A percentile compares a stretch with the other conserved stretches of the same genome.
phyloP scores from a whole-genome alignment of 2,888 invertebrate species.

The Meiosimyza platycephala region DNA sequence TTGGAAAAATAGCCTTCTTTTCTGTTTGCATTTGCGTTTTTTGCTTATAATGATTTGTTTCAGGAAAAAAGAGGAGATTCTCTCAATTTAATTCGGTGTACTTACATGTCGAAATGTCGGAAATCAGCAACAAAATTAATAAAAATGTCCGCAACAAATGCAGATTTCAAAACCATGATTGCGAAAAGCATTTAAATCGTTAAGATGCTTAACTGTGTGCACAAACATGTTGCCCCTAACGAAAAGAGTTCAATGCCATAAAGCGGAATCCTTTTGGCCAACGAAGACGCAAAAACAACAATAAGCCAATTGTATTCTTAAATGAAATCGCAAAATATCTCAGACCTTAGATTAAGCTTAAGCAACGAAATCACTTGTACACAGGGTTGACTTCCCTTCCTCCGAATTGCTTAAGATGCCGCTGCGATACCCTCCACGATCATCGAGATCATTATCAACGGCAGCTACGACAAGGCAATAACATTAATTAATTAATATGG shows the following conservation, averaged over 20 bases:
- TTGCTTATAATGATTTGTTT: too few relatives aligned
- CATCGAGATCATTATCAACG: constrained; percentile 61
- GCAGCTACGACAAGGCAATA: constrained; percentile 66
- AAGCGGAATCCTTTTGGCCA: constrained; percentile 5
- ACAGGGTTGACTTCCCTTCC: background rate
- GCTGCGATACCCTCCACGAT: constrained; percentile 23
- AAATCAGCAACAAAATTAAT: constrained; percentile 26
- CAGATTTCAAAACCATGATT: constrained; percentile 23
- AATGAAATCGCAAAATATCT: background rate
- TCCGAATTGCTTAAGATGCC: constrained; percentile 36
- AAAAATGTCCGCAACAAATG: constrained; percentile 30
- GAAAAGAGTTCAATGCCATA: constrained; percentile 16
- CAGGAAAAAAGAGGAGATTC: too few relatives aligned
- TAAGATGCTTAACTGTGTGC: constrained; percentile 26
- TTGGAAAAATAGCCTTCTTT: too few relatives aligned
- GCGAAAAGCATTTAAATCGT: constrained; percentile 25
- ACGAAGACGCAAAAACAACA: constrained; percentile 8
- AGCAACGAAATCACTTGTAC: background rate
- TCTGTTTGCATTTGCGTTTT: too few relatives aligned
- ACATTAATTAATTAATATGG: constrained; percentile 67
- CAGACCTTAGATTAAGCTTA: constrained; percentile 11
- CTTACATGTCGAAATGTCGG: constrained; percentile 13
- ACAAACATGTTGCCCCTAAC: constrained; percentile 4
- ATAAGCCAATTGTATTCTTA: background rate
- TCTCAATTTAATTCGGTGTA: too few relatives aligned